Evolutionary conservation across 2,113 vertebrate genomes (phyloP), one percentile per base, ranked within the genome.

Genomic region (Isichthys henryi): DNA sequence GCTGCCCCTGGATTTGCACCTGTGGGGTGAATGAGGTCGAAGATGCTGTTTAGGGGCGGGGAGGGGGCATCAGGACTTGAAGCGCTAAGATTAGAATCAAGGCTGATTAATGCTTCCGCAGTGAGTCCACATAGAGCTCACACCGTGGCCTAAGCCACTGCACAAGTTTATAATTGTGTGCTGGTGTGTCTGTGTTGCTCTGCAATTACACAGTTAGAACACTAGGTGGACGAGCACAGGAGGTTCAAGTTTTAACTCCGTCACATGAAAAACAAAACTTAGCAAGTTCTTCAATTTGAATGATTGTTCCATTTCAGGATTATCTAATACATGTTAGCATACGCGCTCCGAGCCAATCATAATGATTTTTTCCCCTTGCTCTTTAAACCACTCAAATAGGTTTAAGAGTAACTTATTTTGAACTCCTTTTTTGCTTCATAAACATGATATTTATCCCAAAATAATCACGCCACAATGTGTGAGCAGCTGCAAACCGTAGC

Each of bases 1-100:
- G 97, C 0, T 94, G 93, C 92, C 97, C 97, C 91, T 99, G 98
- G 93, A 99, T 98, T 95, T 99, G 98, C 93, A 99, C 98, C 95
- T 96, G 90, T 7, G 15, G n/a, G 21, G 48, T 11, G 49, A 31
- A 52, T 2, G 58, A n/a, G 86, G 58, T 5, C 6, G 13, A 87
- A 39, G 53, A 17, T 21, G 50, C 50, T 11, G 23, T 17, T 56
- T 87, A n/a, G 46, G 6, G 43, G 1, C 3, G 2, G 4, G 39
- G 19, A 80, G 35, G 31, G 5, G 77, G 35, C 31, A 82, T 43
- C 35, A 15, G 77, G 77, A 66, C n/a, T 46, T 83, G 80, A 43
- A 83, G 43, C 80, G 21, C 17, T 39, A 19, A 19, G 49, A 56
- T 31, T 31, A 70, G n/a, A 27, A 27, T 31, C 31, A 70, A 70